phyloP scores from a whole-genome alignment of 2,888 invertebrate species.

The Tipula lateralis region DNA sequence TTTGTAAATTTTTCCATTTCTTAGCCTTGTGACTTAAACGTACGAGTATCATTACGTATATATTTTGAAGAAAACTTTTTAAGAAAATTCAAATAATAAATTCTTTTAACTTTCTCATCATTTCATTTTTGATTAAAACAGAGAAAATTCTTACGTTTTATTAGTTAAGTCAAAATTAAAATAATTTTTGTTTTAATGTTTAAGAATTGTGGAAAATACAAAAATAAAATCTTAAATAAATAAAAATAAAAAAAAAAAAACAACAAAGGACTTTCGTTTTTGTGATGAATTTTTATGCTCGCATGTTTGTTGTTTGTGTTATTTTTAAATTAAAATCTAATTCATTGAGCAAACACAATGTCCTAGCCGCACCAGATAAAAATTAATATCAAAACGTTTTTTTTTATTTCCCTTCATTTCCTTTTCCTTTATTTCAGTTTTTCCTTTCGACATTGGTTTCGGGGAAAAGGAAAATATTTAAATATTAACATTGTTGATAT shows the following conservation, averaged over 20 bases:
- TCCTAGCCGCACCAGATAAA: constrained; percentile 24
- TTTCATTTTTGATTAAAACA: not conserved
- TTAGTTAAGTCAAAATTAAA: not conserved
- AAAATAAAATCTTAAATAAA: not conserved
- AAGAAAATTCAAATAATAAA: not conserved
- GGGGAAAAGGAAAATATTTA: not conserved
- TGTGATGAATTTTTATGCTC: not conserved
- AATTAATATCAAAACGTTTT: constrained; percentile 11
- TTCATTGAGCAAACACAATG: constrained; percentile 29
- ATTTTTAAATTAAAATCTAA: constrained; percentile 30
- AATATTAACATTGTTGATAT: constrained; percentile 1
- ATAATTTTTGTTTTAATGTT: not conserved
- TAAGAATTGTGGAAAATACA: not conserved
- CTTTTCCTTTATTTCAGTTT: not conserved
- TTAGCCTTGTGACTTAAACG: too few relatives aligned
- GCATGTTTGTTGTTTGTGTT: constrained; percentile 8
- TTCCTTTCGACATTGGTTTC: not conserved
- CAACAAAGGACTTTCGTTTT: not conserved
- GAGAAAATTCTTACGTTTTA: not conserved
- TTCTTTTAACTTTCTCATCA: not conserved
- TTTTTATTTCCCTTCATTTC: not conserved
- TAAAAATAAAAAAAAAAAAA: not conserved
- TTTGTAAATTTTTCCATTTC: too few relatives aligned
- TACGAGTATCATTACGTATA: too few relatives aligned
- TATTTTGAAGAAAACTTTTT: not conserved